Percentiles rank a stretch among this genome's conserved stretches.
phyloP scores from a whole-genome alignment of 2,797 vertebrate genomes.

The Amazonetta brasiliensis region DNA sequence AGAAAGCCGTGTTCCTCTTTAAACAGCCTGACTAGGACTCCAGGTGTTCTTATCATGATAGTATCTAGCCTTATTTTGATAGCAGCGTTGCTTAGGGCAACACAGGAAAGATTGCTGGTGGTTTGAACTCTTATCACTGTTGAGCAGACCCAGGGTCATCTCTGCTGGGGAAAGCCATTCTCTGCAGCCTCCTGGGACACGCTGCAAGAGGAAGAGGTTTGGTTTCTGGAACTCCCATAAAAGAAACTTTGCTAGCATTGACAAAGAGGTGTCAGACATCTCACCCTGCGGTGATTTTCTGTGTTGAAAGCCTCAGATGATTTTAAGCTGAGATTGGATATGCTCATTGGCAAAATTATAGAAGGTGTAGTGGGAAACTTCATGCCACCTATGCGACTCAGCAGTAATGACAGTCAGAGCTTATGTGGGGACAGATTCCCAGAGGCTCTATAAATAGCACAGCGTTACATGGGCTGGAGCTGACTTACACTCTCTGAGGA shows the following conservation, averaged over 20 bases:
- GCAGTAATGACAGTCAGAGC: neutral
- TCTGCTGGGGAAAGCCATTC: neutral
- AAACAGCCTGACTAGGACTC: neutral
- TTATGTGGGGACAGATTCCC: neutral
- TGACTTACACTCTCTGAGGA: neutral
- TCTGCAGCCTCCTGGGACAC: neutral
- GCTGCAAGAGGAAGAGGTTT: neutral
- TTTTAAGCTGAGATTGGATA: neutral
- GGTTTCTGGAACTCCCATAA: slow-evolving; percentile 20
- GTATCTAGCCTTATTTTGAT: slow-evolving; percentile 18
- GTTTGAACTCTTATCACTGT: slow-evolving; percentile 11
- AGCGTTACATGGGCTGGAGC: neutral
- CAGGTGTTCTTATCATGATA: neutral
- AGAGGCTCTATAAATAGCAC: neutral
- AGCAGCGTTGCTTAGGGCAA: slow-evolving; percentile 10
- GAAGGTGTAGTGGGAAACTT: neutral
- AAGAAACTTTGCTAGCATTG: neutral
- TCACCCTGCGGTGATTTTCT: neutral
- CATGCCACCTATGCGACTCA: neutral
- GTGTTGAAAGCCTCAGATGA: neutral
- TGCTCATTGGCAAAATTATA: neutral
- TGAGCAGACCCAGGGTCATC: neutral
- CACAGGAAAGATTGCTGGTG: neutral
- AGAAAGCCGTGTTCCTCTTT: neutral
- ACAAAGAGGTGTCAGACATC: too few species aligned